Conservation (phyloP, 2,113 vertebrate species). For the Paralichthys olivaceus region DNA sequence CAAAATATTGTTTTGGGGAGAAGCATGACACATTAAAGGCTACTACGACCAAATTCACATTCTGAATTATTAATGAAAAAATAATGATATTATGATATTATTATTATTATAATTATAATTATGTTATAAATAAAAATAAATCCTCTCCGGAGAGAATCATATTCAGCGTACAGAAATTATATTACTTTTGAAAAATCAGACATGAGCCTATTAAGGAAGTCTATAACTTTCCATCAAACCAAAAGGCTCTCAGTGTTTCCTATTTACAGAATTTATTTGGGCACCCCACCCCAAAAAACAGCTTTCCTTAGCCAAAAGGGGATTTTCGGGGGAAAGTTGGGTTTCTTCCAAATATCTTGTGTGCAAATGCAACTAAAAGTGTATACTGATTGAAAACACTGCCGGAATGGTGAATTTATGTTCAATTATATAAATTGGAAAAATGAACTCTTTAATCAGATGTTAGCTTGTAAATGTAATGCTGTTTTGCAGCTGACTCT, state of each 20-base stretch:
- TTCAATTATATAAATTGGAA: slow-evolving; percentile 38
- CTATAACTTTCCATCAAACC: slow-evolving; percentile 47
- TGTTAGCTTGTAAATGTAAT: slow-evolving; percentile 21
- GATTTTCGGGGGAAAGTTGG: slow-evolving; percentile 14
- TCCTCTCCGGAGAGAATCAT: slow-evolving; percentile 23
- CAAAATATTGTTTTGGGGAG: slow-evolving; percentile 43
- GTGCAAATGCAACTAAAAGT: slow-evolving; percentile 24
- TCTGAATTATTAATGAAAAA: slow-evolving; percentile 46
- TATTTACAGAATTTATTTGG: slow-evolving; percentile 26
- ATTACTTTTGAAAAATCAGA: slow-evolving; percentile 46
- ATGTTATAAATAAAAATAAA: slow-evolving; percentile 56
- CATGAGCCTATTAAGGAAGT: slow-evolving; percentile 34
- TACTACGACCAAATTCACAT: slow-evolving; percentile 43
- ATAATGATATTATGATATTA: slow-evolving; percentile 27
- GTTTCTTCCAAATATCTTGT: slow-evolving; percentile 22
- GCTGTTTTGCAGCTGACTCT: slow-evolving; percentile 38
- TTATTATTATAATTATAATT: slow-evolving; percentile 36
- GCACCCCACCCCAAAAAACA: not conserved
- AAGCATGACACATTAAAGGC: slow-evolving; percentile 43
- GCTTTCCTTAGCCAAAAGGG: not conserved
- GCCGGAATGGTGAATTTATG: slow-evolving; percentile 26
- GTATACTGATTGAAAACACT: slow-evolving; percentile 7
- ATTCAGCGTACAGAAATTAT: slow-evolving; percentile 32
- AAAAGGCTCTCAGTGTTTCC: slow-evolving; percentile 24
- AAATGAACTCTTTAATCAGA: slow-evolving; percentile 25